Evolutionary conservation across 2,888 invertebrate genomes (phyloP), one percentile per base, ranked within the genome.

Genomic region (Plemyria rubiginata): DNA sequence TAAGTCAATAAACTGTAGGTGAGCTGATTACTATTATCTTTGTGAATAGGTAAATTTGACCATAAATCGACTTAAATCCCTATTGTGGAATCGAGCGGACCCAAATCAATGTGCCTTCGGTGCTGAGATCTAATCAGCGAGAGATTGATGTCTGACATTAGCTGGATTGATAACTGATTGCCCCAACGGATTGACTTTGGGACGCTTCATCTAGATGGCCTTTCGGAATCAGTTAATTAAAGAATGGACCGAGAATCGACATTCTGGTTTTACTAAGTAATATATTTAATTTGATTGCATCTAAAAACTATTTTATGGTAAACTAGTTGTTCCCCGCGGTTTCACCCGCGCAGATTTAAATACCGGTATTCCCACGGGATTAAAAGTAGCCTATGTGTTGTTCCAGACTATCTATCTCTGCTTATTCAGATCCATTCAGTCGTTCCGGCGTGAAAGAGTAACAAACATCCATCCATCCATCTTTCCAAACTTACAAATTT

Each of bases 61-160:
- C 32, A 8, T 6, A 7, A 13, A 15, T 15, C 8, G 8, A 1
- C 3, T 8, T 15, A 13, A 43, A 6, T 43, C 15, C 3, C 2
- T 11, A 1, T 43, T 15, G 9, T n/a, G 15, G 15, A 43, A 13
- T 43, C 16, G 22, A 16, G 29, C 13, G 13, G 49, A 8, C 49
- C 13, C 8, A 4, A 49, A 49, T 49, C 29, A n/a, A n/a, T n/a
- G 49, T 68, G 57, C 72, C 66, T 15, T 8, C 36, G 70, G 66
- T 72, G 67, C 67, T 70, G 74, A 80, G 81, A 84, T 86, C 79
- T 85, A 85, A 89, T 88, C 86, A 85, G 82, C 76, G 65, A 66
- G 74, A 84, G 87, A 88, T 76, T 81, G 86, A 89, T 89, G 79
- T 75, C 75, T 68, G 71, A 71, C 86, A 88, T 88, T 88, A 86